Base-by-base conservation (phyloP, 1,140 invertebrate species). In the Araneus ventricosus region DNA sequence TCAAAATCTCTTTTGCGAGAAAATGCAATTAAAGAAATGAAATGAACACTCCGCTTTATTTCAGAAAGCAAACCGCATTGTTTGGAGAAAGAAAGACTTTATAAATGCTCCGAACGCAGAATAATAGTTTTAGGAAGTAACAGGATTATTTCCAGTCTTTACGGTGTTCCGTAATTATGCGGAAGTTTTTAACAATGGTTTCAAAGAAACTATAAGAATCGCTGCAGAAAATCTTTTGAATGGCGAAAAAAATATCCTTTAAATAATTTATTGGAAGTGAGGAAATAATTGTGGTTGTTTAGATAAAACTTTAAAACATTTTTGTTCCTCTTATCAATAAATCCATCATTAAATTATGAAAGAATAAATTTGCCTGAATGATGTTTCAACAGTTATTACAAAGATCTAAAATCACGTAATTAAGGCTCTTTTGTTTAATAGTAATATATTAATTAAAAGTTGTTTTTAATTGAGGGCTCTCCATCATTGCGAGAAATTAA, bases 1-100 rank as follows among this genome's bases (percentile, higher is more conserved):
- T 20, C 14, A 75, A 37, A 75, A 75, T 22, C 34, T 75, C 14
- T 34, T 75, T 75, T 75, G 70, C 70, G 70, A 75, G 70, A 75
- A 75, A 75, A 75, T 75, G 34, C 70, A 75, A 75, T 75, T 75
- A 75, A 75, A 75, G 70, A 75, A 75, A 37, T 75, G 34, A 75
- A 75, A 75, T 75, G 70, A 75, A 34, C 70, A 75, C 70, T 75
- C 30, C 4, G 30, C 37, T 75, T 75, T 20, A 75, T 75, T 75
- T 37, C 17, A 34, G 70, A 75, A 75, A 75, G n/a, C 34, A 17
- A 4, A 24, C 70, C 27, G 30, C 70, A 75, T 75, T 75, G 70
- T 75, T 75, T 37, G 17, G 30, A 34, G 17, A 20, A 75, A 75
- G 34, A 75, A 75, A 75, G 70, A 34, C 70, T 34, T 30, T 75